Conservation (phyloP, 1,140 invertebrate species). For the Cotesia typhae region DNA sequence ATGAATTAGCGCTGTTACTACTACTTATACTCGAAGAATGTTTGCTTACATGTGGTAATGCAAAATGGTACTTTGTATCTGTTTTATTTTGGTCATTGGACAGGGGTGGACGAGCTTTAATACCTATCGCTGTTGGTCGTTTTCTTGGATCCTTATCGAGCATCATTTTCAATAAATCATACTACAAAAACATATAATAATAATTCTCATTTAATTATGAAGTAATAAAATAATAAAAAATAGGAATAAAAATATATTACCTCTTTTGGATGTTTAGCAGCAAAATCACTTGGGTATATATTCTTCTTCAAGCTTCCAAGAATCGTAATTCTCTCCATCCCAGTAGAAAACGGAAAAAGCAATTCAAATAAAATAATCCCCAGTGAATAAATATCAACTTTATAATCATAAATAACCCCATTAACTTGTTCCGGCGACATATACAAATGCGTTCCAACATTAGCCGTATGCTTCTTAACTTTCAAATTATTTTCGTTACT, state of each 20-base stretch:
- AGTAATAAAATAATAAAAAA: not conserved
- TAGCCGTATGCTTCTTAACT: slow-evolving; percentile 69
- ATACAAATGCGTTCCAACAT: slow-evolving; percentile 90
- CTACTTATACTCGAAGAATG: slow-evolving; percentile 55
- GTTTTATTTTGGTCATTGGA: slow-evolving; percentile 44
- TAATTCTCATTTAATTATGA: not conserved
- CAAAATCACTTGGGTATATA: slow-evolving; percentile 78
- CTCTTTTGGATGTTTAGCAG: slow-evolving; percentile 73
- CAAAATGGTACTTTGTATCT: slow-evolving; percentile 62
- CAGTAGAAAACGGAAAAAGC: slow-evolving; percentile 86
- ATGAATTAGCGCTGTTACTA: slow-evolving; percentile 47
- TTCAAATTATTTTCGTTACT: slow-evolving; percentile 39
- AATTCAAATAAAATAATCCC: slow-evolving; percentile 95
- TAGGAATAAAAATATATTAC: slow-evolving; percentile 58
- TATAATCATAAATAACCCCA: slow-evolving; percentile 85
- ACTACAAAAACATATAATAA: slow-evolving; percentile 67
- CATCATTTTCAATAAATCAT: slow-evolving; percentile 78
- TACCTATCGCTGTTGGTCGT: slow-evolving; percentile 80
- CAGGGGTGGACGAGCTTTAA: slow-evolving; percentile 68
- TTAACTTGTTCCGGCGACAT: slow-evolving; percentile 96
- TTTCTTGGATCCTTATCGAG: slow-evolving; percentile 75
- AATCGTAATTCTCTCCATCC: slow-evolving; percentile 83
- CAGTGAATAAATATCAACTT: slow-evolving; percentile 96
- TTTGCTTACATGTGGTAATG: slow-evolving; percentile 57
- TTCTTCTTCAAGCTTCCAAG: slow-evolving; percentile 72